Conservation (phyloP, 2,113 vertebrate species). For the Alexandromys fortis region DNA sequence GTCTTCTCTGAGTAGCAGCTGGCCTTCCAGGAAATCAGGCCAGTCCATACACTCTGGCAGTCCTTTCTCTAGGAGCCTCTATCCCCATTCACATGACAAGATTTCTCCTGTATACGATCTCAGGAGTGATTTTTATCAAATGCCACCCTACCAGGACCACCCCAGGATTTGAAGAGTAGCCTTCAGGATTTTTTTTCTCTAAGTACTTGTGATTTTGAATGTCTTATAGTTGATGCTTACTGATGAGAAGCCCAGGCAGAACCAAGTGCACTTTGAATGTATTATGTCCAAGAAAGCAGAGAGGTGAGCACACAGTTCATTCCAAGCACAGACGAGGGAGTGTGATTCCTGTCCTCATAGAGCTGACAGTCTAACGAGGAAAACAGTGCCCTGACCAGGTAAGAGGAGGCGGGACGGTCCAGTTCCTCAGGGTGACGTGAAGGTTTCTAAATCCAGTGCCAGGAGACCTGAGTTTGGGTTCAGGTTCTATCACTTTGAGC, state of each 20-base stretch:
- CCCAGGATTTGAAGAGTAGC: neutral
- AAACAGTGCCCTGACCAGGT: neutral
- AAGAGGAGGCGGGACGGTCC: neutral
- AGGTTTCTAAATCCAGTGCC: neutral
- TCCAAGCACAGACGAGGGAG: neutral
- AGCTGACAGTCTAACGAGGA: neutral
- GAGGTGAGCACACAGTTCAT: neutral
- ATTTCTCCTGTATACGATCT: neutral
- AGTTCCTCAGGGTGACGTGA: neutral
- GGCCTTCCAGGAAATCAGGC: neutral
- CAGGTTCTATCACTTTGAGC: neutral
- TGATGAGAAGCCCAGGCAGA: neutral
- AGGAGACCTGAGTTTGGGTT: neutral
- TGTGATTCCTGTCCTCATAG: neutral
- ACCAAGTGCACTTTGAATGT: neutral
- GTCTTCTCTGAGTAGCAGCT: neutral
- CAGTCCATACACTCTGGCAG: neutral
- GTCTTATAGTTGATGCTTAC: neutral
- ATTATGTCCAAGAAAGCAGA: neutral
- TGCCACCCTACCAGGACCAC: neutral
- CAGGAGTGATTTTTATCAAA: neutral
- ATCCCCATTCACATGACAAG: neutral
- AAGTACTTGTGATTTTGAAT: conserved; percentile 1
- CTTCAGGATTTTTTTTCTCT: neutral
- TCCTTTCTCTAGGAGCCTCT: neutral